Base-by-base conservation (phyloP, 2,113 vertebrate species). In the Onychorhynchus coronatus region DNA sequence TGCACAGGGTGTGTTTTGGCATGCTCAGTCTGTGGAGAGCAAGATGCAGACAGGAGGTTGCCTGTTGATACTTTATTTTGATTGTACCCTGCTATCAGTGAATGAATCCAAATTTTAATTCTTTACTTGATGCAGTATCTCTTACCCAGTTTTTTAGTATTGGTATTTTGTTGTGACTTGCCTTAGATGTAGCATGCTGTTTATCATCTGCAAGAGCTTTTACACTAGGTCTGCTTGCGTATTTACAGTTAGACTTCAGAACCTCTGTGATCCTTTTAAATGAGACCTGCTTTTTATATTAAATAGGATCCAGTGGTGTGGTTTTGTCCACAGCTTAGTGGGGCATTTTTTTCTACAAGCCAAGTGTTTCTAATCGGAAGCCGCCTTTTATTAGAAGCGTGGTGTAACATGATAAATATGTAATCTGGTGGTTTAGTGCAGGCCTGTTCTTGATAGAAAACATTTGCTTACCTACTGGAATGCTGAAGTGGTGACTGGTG, bases 1-100 rank as follows among this genome's bases (percentile, higher is more conserved):
- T 92, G 76, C n/a, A n/a, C 95, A 74, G 89, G 89, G 62, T 91
- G 76, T 72, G 65, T 92, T 94, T 82, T 81, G 83, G 12, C 39
- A 10, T 81, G 9, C 42, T 90, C 12, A 8, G 24, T 59, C 88
- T 94, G 37, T 44, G 41, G 74, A 61, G 76, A 85, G 41, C 62
- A 78, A 91, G 96, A 89, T 49, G 79, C 72, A 88, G 75, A 59
- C 76, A 63, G 70, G 70, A 85, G 73, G 73, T 85, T 81, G 65
- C 79, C 88, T 75, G 30, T 35, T 91, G 85, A 30, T 85, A 33
- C 23, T 91, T 80, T 31, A 18, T 91, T 92, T 88, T 92, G 47
- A 50, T 84, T 75, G 17, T 66, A n/a, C 35, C 27, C 33, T 81
- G 28, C 39, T 94, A 44, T 81, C 72, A 46, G 2, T 86, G 83